Conservation (phyloP, 2,888 invertebrate species). For the Cryptocheilus praepositus region DNA sequence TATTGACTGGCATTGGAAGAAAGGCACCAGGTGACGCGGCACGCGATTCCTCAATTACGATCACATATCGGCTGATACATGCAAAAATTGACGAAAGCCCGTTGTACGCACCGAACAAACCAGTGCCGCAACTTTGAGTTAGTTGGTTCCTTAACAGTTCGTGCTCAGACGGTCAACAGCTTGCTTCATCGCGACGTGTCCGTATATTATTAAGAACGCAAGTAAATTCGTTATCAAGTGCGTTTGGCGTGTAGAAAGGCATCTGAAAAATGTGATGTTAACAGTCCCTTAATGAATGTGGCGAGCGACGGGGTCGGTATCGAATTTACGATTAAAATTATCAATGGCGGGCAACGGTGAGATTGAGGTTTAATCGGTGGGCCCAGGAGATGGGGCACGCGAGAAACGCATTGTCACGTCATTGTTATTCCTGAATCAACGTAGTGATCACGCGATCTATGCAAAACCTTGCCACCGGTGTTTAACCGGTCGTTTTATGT, state of each 20-base stretch:
- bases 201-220: not conserved
- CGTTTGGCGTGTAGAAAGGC: not conserved
- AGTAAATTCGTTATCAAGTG: not conserved
- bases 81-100: slow-evolving; percentile 49
- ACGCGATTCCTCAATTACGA: slow-evolving; percentile 58
- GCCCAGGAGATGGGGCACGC: slow-evolving; percentile 42
- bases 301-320: slow-evolving; percentile 20
- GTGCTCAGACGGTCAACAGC: too few species aligned
- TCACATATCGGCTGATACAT: slow-evolving; percentile 51
- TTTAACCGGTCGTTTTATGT: slow-evolving; percentile 23
- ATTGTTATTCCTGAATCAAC: slow-evolving; percentile 39
- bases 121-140: not conserved
- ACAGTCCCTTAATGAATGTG: slow-evolving; percentile 29
- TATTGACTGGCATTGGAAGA: slow-evolving; percentile 45
- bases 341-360: slow-evolving; percentile 31
- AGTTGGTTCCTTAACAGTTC: not conserved
- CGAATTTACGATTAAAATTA: slow-evolving; percentile 43
- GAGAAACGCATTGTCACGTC: slow-evolving; percentile 53
- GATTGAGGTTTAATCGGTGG: slow-evolving; percentile 42
- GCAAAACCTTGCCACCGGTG: slow-evolving; percentile 38
- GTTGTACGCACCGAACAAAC: slow-evolving; percentile 12
- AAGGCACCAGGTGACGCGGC: slow-evolving; percentile 51
- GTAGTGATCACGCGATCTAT: slow-evolving; percentile 39
- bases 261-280: not conserved
- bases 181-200: not conserved